These are phyloP conservation scores for Sus cebifrons DNA, from an alignment of 2,797 vertebrate genomes.

Conservation along the genomic window DNA sequence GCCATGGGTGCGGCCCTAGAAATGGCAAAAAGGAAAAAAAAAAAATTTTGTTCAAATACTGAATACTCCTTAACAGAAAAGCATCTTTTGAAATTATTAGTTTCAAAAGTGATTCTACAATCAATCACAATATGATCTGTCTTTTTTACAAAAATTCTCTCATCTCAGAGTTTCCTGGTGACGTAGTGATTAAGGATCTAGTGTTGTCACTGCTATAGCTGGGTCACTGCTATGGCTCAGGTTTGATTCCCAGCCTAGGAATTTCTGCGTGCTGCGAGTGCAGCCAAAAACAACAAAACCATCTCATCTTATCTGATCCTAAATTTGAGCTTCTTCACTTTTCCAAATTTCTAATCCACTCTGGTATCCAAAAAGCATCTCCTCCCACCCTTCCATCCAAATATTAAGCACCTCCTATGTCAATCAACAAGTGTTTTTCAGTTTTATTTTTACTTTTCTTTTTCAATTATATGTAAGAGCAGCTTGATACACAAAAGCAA, in stretches of 20 bases:
- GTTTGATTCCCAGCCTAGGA: no score
- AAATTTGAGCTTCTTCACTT: constrained; percentile 17
- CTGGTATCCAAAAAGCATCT: not conserved
- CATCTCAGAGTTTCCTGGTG: not conserved
- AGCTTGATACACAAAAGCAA: constrained; percentile 40
- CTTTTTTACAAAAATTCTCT: constrained; percentile 26
- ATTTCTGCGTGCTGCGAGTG: no score
- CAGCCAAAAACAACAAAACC: no score
- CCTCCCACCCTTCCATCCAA: not conserved
- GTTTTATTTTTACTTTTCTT: constrained; percentile 37
- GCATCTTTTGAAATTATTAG: not conserved
- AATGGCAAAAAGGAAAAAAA: no score
- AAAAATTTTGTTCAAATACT: not conserved
- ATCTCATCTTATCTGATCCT: constrained; percentile 23
- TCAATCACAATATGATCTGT: not conserved
- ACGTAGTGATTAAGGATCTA: no score
- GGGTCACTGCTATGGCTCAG: no score
- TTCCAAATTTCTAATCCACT: constrained; percentile 40
- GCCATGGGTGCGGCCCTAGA: no score
- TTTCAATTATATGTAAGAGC: not conserved
- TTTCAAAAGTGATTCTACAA: constrained; percentile 40
- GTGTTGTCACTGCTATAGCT: no score
- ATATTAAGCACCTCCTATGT: not conserved
- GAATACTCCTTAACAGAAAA: not conserved
- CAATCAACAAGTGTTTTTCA: constrained; percentile 4